Evolutionary conservation across 2,888 invertebrate genomes (phyloP).

Genomic region (Apodemia zela): DNA sequence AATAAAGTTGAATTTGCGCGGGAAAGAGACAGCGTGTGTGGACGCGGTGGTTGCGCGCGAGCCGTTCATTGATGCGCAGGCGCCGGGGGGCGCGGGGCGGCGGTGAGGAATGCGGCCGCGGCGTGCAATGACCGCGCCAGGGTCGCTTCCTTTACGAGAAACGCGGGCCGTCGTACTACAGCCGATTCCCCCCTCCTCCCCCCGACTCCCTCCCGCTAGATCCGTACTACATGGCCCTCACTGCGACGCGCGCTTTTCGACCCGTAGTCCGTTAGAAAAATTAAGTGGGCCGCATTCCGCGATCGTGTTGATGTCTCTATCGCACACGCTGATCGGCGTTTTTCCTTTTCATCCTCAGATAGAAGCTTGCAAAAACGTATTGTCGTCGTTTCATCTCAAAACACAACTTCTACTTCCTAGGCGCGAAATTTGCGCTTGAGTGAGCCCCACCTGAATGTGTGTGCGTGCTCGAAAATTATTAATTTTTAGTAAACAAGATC

Average conservation of each 20-base stretch:
- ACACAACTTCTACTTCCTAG: conserved; percentile 22
- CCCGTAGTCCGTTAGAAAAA: conserved; percentile 77
- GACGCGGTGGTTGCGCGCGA: conserved; percentile 63
- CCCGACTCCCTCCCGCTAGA: conserved; percentile 40
- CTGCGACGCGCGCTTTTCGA: conserved; percentile 71
- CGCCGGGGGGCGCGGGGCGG: conserved; percentile 53
- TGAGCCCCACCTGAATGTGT: conserved; percentile 13
- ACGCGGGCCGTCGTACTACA: conserved; percentile 76
- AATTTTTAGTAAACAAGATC: conserved; percentile 16
- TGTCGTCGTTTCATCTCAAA: conserved; percentile 21
- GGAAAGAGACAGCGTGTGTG: conserved; percentile 56
- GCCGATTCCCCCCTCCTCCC: conserved; percentile 51
- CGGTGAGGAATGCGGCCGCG: conserved; percentile 75
- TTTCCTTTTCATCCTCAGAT: conserved; percentile 32
- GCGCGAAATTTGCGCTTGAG: conserved; percentile 43
- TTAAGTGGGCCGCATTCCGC: conserved; percentile 77
- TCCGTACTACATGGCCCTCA: conserved; percentile 68
- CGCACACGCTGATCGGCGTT: conserved; percentile 41
- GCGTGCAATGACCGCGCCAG: conserved; percentile 80
- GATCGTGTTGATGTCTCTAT: conserved; percentile 55
- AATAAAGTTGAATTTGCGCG: conserved; percentile 40
- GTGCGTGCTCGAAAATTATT: conserved; percentile 15
- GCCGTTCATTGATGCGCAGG: conserved; percentile 78
- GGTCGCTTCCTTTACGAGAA: conserved; percentile 80
- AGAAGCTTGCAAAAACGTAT: conserved; percentile 24